phyloP scores from a whole-genome alignment of 2,888 invertebrate genomes.

The Ferrisia virgata region DNA sequence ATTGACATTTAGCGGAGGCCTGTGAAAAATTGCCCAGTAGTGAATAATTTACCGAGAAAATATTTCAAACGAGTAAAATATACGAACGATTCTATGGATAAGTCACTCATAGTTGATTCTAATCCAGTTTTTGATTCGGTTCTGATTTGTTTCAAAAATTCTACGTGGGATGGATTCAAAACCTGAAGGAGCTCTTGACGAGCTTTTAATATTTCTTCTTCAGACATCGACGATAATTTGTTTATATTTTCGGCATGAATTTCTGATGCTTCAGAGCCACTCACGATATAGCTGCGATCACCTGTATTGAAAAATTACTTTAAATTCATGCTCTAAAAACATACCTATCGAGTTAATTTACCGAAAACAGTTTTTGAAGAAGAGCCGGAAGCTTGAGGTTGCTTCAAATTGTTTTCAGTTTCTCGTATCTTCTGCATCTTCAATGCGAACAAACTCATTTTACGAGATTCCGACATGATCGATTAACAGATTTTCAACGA shows the following conservation, averaged over 20 bases:
- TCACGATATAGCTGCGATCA: slow-evolving; percentile 50
- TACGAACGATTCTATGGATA: not conserved
- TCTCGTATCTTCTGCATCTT: slow-evolving; percentile 54
- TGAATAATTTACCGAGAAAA: not conserved
- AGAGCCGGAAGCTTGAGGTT: not conserved
- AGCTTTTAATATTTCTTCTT: slow-evolving; percentile 72
- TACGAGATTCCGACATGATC: slow-evolving; percentile 49
- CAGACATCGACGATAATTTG: slow-evolving; percentile 65
- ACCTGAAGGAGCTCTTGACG: slow-evolving; percentile 64
- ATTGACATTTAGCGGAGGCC: not conserved
- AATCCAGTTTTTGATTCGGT: slow-evolving; percentile 54
- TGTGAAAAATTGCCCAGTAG: not conserved
- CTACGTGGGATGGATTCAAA: slow-evolving; percentile 66
- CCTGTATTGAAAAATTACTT: slow-evolving; percentile 47
- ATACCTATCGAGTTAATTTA: not conserved
- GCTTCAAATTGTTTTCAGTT: slow-evolving; percentile 46
- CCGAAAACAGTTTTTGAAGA: not conserved
- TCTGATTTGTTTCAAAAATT: slow-evolving; percentile 58
- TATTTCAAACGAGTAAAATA: not conserved
- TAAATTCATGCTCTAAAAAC: not conserved
- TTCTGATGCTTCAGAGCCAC: slow-evolving; percentile 54
- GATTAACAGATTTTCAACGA: not conserved
- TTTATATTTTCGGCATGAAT: slow-evolving; percentile 74
- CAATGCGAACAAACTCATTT: slow-evolving; percentile 59
- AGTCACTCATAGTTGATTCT: not conserved